Conservation (phyloP, 2,888 invertebrate genomes). For the Cosmia trapezina region DNA sequence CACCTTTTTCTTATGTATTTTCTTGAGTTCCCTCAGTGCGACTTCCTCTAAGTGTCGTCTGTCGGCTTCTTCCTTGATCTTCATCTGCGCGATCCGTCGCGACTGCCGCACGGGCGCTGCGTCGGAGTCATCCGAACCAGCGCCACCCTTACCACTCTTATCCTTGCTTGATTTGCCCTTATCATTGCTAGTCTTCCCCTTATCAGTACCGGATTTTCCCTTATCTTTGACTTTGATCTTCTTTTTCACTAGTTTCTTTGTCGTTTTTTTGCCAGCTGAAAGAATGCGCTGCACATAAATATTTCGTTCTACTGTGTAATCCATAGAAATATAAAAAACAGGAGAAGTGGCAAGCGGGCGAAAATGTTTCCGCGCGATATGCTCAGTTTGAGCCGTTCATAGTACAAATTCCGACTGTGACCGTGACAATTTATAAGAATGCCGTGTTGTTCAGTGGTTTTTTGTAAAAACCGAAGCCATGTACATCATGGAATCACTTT, state of each 20-base stretch:
- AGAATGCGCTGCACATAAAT: conserved; percentile 8
- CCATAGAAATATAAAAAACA: too few species aligned
- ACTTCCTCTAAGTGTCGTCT: conserved; percentile 94
- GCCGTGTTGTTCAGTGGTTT: too few species aligned
- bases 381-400: too few species aligned
- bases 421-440: too few species aligned
- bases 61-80: conserved; percentile 96
- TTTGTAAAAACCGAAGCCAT: too few species aligned
- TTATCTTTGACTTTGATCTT: conserved; percentile 68
- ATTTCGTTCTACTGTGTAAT: not conserved
- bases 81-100: conserved; percentile 95
- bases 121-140: conserved; percentile 75
- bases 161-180: conserved; percentile 59
- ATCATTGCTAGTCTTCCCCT: conserved; percentile 41
- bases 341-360: too few species aligned
- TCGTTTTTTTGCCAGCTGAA: conserved; percentile 82
- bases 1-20: conserved; percentile 90
- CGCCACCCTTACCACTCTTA: conserved; percentile 61
- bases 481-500: too few species aligned
- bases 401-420: too few species aligned
- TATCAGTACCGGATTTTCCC: conserved; percentile 65
- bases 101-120: conserved; percentile 93
- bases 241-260: conserved; percentile 80
- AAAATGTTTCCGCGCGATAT: too few species aligned
- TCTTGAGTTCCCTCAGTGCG: conserved; percentile 92